A percentile compares a stretch with the other conserved stretches of the same genome.
Evolutionary conservation across 2,888 invertebrate genomes (phyloP).

Genomic region (Andrena marginata): DNA sequence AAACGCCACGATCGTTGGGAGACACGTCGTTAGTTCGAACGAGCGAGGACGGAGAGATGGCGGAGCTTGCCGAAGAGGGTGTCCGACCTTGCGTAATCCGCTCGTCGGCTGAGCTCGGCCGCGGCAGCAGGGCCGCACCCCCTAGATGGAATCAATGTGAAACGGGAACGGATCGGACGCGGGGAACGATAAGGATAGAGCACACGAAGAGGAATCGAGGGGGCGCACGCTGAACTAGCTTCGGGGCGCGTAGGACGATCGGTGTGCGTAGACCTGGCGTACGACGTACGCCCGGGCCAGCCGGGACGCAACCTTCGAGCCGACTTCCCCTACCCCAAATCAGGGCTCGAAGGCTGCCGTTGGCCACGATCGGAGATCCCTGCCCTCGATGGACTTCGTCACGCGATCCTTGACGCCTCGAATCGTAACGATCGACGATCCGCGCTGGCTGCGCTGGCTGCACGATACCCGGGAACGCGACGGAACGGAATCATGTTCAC

Average conservation of each 20-base stretch:
- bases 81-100: conserved; percentile 2
- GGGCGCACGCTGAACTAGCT: conserved; percentile 14
- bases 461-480: conserved; percentile 26
- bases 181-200: conserved; percentile 22
- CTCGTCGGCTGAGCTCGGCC: conserved; percentile 19
- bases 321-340: conserved; percentile 66
- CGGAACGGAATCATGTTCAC: conserved; percentile 32
- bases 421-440: conserved; percentile 36
- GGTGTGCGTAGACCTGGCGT: neutral
- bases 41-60: conserved; percentile 32
- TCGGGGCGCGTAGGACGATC: neutral
- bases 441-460: conserved; percentile 44
- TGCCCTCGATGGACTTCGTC: conserved; percentile 60
- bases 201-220: conserved; percentile 60
- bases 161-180: neutral
- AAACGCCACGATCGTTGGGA: conserved; percentile 70
- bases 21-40: conserved; percentile 52
- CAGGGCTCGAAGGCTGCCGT: conserved; percentile 47
- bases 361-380: conserved; percentile 17
- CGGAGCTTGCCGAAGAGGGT: too few species aligned
- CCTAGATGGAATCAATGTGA: neutral
- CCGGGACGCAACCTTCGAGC: conserved; percentile 45
- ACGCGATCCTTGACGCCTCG: conserved; percentile 34
- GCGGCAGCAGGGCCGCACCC: conserved; percentile 16
- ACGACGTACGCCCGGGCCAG: neutral